These are phyloP conservation scores for Drosophila buzzatii DNA, from an alignment of 2,888 invertebrate species.

Conservation along the genomic window DNA sequence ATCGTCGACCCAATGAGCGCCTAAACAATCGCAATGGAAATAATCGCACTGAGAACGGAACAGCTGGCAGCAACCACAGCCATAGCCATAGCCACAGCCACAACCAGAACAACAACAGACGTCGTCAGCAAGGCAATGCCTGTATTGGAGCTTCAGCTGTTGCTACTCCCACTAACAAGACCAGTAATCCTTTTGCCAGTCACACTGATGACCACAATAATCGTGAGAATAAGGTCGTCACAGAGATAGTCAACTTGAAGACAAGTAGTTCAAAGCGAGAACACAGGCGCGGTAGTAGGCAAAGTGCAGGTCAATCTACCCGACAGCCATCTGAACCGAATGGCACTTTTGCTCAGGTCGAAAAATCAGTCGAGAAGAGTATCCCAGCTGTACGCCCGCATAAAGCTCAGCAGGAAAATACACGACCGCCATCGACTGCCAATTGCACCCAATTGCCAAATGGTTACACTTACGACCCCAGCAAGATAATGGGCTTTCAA, in stretches of 20 bases:
- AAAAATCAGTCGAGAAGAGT: slow-evolving; percentile 57
- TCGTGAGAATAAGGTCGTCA: slow-evolving; percentile 56
- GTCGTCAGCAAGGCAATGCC: slow-evolving; percentile 36
- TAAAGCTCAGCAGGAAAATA: slow-evolving; percentile 63
- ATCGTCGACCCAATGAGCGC: slow-evolving; percentile 43
- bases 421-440: slow-evolving; percentile 51
- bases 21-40: slow-evolving; percentile 51
- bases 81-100: background rate
- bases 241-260: slow-evolving; percentile 77
- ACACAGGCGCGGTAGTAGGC: slow-evolving; percentile 45
- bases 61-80: slow-evolving; percentile 18
- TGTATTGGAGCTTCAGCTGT: background rate
- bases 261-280: slow-evolving; percentile 68
- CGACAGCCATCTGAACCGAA: slow-evolving; percentile 33
- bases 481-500: slow-evolving; percentile 85
- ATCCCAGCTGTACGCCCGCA: slow-evolving; percentile 35
- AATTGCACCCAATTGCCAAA: slow-evolving; percentile 74
- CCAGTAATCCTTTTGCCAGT: slow-evolving; percentile 17
- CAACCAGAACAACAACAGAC: slow-evolving; percentile 29
- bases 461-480: slow-evolving; percentile 84
- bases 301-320: slow-evolving; percentile 18
- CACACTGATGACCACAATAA: slow-evolving; percentile 48
- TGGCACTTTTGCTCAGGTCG: slow-evolving; percentile 36
- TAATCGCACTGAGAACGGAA: slow-evolving; percentile 61
- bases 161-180: slow-evolving; percentile 20